Evolutionary conservation across 2,888 invertebrate genomes (phyloP), one percentile per base, ranked within the genome.

Genomic region (Oligia fasciuncula): DNA sequence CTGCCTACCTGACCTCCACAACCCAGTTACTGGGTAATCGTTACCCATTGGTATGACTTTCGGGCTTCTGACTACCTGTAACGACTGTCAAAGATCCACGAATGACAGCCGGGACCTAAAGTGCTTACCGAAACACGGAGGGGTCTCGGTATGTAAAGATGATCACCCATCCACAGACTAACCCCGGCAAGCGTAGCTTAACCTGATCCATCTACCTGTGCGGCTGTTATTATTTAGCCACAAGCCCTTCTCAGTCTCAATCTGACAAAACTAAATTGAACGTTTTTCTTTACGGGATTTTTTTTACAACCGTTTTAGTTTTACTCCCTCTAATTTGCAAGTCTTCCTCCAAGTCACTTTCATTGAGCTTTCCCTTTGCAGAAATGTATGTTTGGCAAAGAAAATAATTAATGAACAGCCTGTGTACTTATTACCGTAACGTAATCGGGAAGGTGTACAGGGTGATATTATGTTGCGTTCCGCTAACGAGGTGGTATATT

Each of bases 401-500:
- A 40, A 67, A 86, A 73, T 84, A 79, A 76, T 79, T 86, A 79
- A 84, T 79, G 72, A 60, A 80, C 74, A 35, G 19, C 35, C 73
- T 77, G 65, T 62, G 6, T 62, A 60, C 68, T 46, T 73, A 67
- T 43, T 46, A 68, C 35, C 17, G 83, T 76, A 79, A 79, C 65
- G 74, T 68, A 85, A 83, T 76, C 71, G 29, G 67, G 63, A 72
- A 72, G 76, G 63, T 86, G 67, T 74, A 74, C 72, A 76, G 62
- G 72, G 29, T 79, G 74, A 79, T 86, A 86, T 86, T 86, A 66
- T 68, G 74, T 86, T 86, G 79, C 84, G 69, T 72, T 68, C 29
- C 54, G 35, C 74, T 85, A 86, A 85, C 80, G 75, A 85, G 85
- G 84, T 29, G 35, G 73, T 66, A 54, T 76, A 60, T 75, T 66